Percentiles rank a stretch among this genome's conserved stretches.
Evolutionary conservation across 2,888 invertebrate genomes (phyloP).

Genomic region (Macropis europaea): DNA sequence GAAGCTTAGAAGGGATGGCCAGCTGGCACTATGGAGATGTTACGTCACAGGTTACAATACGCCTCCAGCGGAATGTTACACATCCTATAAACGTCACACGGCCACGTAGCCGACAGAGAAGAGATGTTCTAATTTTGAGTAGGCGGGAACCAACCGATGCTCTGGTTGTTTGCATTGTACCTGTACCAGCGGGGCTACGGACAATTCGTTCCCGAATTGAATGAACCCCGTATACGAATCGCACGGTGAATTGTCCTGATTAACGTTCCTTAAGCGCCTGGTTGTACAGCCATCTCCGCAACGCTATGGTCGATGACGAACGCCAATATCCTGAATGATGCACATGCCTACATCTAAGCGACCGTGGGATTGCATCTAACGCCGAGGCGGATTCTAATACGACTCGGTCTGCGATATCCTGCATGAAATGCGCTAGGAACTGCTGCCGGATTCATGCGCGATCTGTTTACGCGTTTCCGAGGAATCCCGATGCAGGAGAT

Average conservation of each 20-base stretch:
- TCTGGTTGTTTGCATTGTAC: slow-evolving; percentile 46
- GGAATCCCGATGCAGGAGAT: not conserved
- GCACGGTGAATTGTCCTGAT: slow-evolving; percentile 53
- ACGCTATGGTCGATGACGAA: slow-evolving; percentile 27
- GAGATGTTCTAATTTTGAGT: slow-evolving; percentile 39
- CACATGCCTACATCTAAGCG: slow-evolving; percentile 34
- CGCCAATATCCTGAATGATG: slow-evolving; percentile 38
- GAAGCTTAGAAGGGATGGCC: slow-evolving; percentile 57
- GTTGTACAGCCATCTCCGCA: not conserved
- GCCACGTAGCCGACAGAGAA: slow-evolving; percentile 44
- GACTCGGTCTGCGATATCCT: slow-evolving; percentile 5
- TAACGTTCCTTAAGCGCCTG: slow-evolving; percentile 53
- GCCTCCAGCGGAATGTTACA: slow-evolving; percentile 56
- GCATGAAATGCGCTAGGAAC: not conserved
- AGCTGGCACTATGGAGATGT: slow-evolving; percentile 39
- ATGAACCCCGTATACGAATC: slow-evolving; percentile 39
- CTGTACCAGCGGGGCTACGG: slow-evolving; percentile 21
- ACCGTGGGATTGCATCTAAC: slow-evolving; percentile 13
- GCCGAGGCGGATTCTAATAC: slow-evolving; percentile 27
- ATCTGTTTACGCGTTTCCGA: slow-evolving; percentile 21
- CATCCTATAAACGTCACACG: slow-evolving; percentile 68
- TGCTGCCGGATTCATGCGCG: slow-evolving; percentile 21
- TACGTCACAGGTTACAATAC: slow-evolving; percentile 47
- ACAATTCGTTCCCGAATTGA: slow-evolving; percentile 50
- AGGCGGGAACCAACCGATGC: slow-evolving; percentile 21